Evolutionary conservation across 2,113 vertebrate species (phyloP).

Genomic region (Oceanites oceanicus): DNA sequence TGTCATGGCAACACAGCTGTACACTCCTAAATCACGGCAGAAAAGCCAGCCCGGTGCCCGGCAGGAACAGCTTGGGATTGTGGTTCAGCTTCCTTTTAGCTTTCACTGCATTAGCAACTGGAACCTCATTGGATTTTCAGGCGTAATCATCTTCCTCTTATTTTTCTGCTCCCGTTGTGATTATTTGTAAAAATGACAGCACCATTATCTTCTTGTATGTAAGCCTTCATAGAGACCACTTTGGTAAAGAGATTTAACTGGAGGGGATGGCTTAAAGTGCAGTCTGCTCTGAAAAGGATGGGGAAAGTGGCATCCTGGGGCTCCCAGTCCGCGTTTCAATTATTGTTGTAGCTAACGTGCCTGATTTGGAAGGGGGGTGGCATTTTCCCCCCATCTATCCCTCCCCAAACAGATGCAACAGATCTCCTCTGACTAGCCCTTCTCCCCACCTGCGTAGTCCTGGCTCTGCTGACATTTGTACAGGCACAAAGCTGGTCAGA

Average conservation of each 20-base stretch:
- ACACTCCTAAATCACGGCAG: not conserved
- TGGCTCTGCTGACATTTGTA: not conserved
- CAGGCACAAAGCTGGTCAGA: not conserved
- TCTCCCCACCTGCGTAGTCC: not conserved
- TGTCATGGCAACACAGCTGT: not conserved
- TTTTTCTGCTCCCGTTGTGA: conserved; percentile 29
- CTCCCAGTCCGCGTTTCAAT: not conserved
- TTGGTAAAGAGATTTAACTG: conserved; percentile 48
- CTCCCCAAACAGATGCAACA: not conserved
- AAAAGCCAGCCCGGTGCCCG: not conserved
- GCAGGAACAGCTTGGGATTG: not conserved
- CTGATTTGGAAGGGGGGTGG: not conserved
- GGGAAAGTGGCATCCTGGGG: conserved; percentile 40
- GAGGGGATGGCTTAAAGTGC: conserved; percentile 40
- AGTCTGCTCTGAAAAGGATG: conserved; percentile 5
- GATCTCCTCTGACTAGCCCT: not conserved
- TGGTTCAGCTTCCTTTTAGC: not conserved
- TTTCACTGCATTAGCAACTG: not conserved
- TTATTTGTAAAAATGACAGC: conserved; percentile 56
- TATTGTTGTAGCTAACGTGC: not conserved
- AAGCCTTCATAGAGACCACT: conserved; percentile 21
- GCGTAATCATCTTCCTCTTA: not conserved
- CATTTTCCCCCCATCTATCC: not conserved
- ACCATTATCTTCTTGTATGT: conserved; percentile 31
- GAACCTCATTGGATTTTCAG: conserved; percentile 6